phyloP scores from a whole-genome alignment of 2,888 invertebrate species.

The Celastrina argiolus region DNA sequence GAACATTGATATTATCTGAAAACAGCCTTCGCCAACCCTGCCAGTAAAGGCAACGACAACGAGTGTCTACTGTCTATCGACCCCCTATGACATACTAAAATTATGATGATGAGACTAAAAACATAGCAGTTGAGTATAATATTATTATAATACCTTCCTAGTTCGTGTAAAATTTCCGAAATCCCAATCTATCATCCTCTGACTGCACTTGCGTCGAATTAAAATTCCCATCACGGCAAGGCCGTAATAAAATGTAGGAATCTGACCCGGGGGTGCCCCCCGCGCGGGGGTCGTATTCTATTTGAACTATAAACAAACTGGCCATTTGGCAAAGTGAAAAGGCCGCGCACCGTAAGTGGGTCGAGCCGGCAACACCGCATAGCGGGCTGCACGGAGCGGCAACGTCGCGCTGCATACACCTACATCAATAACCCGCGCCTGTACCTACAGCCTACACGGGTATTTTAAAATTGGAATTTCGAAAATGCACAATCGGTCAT shows the following conservation, averaged over 20 bases:
- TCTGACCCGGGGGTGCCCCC: slow-evolving; percentile 5
- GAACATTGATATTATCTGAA: too few relatives aligned
- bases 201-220: not conserved
- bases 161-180: too few relatives aligned
- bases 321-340: slow-evolving; percentile 55
- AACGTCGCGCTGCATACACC: slow-evolving; percentile 41
- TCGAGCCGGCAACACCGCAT: slow-evolving; percentile 61
- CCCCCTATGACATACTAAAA: too few relatives aligned
- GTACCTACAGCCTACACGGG: slow-evolving; percentile 24
- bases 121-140: too few relatives aligned
- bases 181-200: not conserved
- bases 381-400: slow-evolving; percentile 58
- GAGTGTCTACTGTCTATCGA: too few relatives aligned
- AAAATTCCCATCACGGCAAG: not conserved
- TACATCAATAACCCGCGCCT: slow-evolving; percentile 34
- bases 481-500: slow-evolving; percentile 25
- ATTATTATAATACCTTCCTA: too few relatives aligned
- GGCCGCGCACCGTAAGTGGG: slow-evolving; percentile 41
- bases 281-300: slow-evolving; percentile 10
- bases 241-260: not conserved
- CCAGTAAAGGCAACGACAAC: too few relatives aligned
- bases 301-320: slow-evolving; percentile 42
- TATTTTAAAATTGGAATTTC: slow-evolving; percentile 31
- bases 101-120: too few relatives aligned
- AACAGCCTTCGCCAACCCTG: too few relatives aligned